Base-by-base conservation (phyloP, 2,888 invertebrate genomes). In the Digitonthophagus gazella region DNA sequence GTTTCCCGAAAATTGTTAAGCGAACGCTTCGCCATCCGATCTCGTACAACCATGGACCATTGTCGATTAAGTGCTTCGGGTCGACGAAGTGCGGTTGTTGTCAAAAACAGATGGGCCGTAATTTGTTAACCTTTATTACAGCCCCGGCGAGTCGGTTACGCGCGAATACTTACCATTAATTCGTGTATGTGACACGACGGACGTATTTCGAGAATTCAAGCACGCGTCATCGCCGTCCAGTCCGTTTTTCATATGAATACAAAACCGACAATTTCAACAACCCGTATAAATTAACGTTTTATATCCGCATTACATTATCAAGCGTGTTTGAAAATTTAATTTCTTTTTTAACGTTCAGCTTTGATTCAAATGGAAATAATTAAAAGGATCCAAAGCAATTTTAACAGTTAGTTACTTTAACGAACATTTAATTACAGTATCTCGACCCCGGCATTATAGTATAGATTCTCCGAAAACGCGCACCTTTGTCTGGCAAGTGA, bases 21-120 rank as follows among this genome's bases (percentile, higher is more conserved):
- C 28, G 28, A 44, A 44, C 28, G 28, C n/a, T n/a, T n/a, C 28
- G 28, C 11, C 11, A 44, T 11, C 28, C 28, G 28, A 44, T 11
- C 28, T 44, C 28, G 28, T 44, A 8, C 28, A 44, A 44, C 28
- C 28, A 44, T 44, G 11, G 28, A 44, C 28, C 28, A 44, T 44
- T 44, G 28, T 44, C 28, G 28, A 44, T 44, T 44, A 44, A 44
- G 28, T 44, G 28, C 28, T 44, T 44, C 11, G 28, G 28, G 28
- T 44, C 28, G 28, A 44, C 28, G 28, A 44, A 44, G 28, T 44
- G 61, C 67, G 54, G 22, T 57, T 44, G 67, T 70, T 70, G 70
- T 68, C 70, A 70, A 70, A 70, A 70, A 70, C 70, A 70, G 67
- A 58, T 15, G 68, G 66, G 66, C 28, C 19, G 61, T 70, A 70